phyloP scores from a whole-genome alignment of 2,888 invertebrate species.

The Eilema caniola region DNA sequence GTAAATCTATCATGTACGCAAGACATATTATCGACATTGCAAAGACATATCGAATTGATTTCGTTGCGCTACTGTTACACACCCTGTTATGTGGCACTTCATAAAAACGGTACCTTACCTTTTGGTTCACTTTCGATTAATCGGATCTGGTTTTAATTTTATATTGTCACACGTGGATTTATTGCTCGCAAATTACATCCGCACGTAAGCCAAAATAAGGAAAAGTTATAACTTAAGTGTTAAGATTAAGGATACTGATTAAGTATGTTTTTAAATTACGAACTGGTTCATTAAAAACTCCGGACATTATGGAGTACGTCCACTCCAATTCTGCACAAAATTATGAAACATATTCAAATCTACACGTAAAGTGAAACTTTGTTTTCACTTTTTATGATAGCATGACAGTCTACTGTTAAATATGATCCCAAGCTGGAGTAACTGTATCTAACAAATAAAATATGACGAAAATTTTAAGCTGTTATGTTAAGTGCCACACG shows the following conservation, averaged over 20 bases:
- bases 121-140: background rate
- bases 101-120: background rate
- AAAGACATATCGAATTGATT: conserved; percentile 18
- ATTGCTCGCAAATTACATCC: background rate
- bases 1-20: background rate
- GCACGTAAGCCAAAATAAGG: background rate
- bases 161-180: background rate
- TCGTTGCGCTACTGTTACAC: conserved; percentile 18
- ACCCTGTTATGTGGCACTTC: conserved; percentile 11
- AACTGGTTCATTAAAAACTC: conserved; percentile 30
- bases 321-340: conserved; percentile 32
- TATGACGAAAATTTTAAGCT: conserved; percentile 42
- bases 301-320: conserved; percentile 32
- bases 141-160: background rate
- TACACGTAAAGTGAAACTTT: conserved; percentile 65
- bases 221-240: background rate
- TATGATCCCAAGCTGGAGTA: conserved; percentile 62
- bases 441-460: conserved; percentile 57
- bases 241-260: conserved; percentile 11
- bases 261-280: conserved; percentile 12
- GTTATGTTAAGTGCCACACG: conserved; percentile 10
- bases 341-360: conserved; percentile 50
- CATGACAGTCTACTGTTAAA: conserved; percentile 72
- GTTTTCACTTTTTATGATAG: conserved; percentile 81
- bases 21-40: background rate